phyloP scores from a whole-genome alignment of 1,140 invertebrate species.

The Rhizoglyphus robini region DNA sequence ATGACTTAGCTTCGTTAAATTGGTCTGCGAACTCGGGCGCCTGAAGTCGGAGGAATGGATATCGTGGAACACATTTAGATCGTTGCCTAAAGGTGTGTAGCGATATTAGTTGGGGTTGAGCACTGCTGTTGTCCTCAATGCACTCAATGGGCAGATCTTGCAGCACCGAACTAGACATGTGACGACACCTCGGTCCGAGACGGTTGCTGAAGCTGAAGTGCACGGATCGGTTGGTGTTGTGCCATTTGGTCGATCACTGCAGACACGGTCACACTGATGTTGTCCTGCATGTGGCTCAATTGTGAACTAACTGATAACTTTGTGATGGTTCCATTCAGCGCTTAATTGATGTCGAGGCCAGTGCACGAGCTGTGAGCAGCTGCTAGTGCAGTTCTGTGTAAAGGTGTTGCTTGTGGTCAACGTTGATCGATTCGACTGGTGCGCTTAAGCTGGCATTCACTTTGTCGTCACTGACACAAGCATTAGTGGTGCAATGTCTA shows the following conservation, averaged over 20 bases:
- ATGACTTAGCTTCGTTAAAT: neutral
- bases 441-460: neutral
- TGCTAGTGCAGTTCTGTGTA: neutral
- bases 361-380: neutral
- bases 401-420: neutral
- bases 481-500: neutral
- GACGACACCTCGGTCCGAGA: no score
- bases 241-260: neutral
- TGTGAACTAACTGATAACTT: neutral
- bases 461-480: neutral
- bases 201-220: neutral
- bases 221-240: neutral
- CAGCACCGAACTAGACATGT: no score
- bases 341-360: neutral
- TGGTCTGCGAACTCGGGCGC: slow-evolving; percentile 6
- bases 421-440: neutral
- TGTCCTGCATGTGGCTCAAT: neutral
- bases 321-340: neutral
- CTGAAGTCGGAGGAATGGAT: slow-evolving; percentile 1
- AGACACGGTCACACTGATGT: neutral
- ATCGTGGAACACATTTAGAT: neutral
- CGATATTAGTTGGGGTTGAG: slow-evolving; percentile 3
- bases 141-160: no score
- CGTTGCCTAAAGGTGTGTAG: neutral
- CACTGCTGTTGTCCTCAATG: no score